Conservation (phyloP, 2,113 vertebrate species). For the Australoheros scitulus region DNA sequence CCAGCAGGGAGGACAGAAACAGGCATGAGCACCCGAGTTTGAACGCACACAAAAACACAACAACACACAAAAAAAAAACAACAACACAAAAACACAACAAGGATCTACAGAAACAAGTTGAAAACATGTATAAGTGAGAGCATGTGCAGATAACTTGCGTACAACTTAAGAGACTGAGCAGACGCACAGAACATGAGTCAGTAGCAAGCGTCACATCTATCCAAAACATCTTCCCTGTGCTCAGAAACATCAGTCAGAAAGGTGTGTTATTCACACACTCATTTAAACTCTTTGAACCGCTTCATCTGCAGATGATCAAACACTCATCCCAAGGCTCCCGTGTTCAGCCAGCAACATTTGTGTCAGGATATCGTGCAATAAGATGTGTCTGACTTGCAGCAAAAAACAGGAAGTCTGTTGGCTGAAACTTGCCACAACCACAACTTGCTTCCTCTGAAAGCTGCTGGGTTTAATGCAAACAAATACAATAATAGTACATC, state of each 20-base stretch:
- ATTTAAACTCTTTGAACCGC: neutral
- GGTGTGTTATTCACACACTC: neutral
- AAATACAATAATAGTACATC: neutral
- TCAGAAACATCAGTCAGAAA: conserved; percentile 2
- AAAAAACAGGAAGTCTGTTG: conserved; percentile 61
- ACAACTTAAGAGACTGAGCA: neutral
- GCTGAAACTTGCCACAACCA: conserved; percentile 54
- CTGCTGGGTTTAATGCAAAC: conserved; percentile 23
- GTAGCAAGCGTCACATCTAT: neutral
- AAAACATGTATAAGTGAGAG: neutral
- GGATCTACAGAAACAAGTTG: neutral
- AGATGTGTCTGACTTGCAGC: neutral
- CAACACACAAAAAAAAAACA: too few relatives aligned
- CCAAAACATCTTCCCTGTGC: neutral
- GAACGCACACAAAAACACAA: neutral
- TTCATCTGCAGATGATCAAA: neutral
- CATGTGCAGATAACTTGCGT: neutral
- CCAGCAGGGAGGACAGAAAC: conserved; percentile 8
- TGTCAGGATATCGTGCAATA: neutral
- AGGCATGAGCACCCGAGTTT: neutral
- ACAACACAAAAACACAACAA: neutral
- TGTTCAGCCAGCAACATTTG: neutral
- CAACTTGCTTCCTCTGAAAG: conserved; percentile 46
- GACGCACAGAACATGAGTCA: neutral
- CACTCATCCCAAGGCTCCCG: neutral